Conservation (phyloP, 2,888 invertebrate genomes). For the Bembecia ichneumoniformis region DNA sequence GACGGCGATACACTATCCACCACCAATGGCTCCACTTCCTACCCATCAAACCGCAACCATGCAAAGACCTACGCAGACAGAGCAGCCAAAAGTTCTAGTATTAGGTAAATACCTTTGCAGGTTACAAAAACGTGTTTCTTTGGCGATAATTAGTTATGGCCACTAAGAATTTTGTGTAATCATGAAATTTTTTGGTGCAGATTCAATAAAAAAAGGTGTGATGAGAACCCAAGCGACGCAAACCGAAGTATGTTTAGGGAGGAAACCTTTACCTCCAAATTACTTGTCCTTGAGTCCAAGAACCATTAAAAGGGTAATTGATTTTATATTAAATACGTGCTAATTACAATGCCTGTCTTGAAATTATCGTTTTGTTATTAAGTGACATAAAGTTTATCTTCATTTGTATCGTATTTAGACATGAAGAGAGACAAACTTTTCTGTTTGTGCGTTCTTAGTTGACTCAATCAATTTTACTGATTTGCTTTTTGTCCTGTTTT, state of each 20-base stretch:
- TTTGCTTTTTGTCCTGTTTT: too few species aligned
- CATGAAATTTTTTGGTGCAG: conserved; percentile 50
- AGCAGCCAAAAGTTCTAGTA: conserved; percentile 68
- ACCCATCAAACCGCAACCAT: conserved; percentile 27
- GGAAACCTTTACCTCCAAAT: conserved; percentile 79
- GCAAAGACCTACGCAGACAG: conserved; percentile 46
- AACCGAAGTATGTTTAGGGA: conserved; percentile 82
- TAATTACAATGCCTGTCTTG: neutral
- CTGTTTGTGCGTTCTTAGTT: neutral
- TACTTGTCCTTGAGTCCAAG: conserved; percentile 83
- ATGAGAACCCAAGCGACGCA: conserved; percentile 96
- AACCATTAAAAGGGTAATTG: conserved; percentile 80
- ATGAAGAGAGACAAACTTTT: neutral
- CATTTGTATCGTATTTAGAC: too few species aligned
- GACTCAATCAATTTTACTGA: neutral
- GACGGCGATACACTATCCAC: conserved; percentile 57
- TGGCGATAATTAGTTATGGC: too few species aligned
- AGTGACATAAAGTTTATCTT: too few species aligned
- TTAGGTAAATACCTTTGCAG: conserved; percentile 46
- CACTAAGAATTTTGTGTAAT: too few species aligned
- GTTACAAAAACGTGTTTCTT: conserved; percentile 2
- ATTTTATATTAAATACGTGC: neutral
- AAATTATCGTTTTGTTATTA: neutral
- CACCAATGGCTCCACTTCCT: conserved; percentile 48
- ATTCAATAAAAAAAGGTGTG: conserved; percentile 85